Conservation (phyloP, 1,140 invertebrate genomes). For the Drosophila repletoides region DNA sequence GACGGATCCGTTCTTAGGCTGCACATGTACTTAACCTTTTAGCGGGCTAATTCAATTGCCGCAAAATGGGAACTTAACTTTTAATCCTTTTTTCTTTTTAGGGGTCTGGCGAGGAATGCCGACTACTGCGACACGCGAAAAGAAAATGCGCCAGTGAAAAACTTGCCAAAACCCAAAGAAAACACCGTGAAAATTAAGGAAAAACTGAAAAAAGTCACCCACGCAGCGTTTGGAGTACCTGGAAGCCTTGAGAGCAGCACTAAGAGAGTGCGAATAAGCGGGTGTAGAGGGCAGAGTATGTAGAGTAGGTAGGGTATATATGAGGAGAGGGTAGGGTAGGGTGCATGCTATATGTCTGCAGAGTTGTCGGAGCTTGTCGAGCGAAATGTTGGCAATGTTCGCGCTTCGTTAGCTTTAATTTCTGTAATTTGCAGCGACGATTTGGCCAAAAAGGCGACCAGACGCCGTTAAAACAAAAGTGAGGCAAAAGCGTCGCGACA, state of each 20-base stretch:
- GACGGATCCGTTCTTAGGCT: conserved; percentile 5
- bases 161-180: conserved; percentile 33
- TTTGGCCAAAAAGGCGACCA: conserved; percentile 37
- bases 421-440: conserved; percentile 60
- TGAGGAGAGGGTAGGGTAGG: not conserved
- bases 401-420: conserved; percentile 70
- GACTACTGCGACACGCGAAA: conserved; percentile 26
- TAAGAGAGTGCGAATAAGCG: not conserved
- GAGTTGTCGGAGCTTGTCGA: conserved; percentile 26
- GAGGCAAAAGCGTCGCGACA: conserved; percentile 46
- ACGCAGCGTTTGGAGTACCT: not conserved
- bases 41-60: conserved; percentile 55
- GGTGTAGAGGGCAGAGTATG: no score
- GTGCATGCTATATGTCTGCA: conserved; percentile 35
- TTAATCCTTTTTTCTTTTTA: conserved; percentile 37
- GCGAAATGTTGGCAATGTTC: conserved; percentile 56
- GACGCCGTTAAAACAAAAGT: conserved; percentile 44
- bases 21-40: conserved; percentile 51
- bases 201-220: conserved; percentile 13
- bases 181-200: conserved; percentile 45
- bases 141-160: conserved; percentile 32
- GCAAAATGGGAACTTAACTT: conserved; percentile 54
- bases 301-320: no score
- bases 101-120: not conserved
- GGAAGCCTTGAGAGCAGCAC: not conserved